Evolutionary conservation across 1,140 invertebrate genomes (phyloP), one percentile per base, ranked within the genome.

Genomic region (Brachionus sp.): DNA sequence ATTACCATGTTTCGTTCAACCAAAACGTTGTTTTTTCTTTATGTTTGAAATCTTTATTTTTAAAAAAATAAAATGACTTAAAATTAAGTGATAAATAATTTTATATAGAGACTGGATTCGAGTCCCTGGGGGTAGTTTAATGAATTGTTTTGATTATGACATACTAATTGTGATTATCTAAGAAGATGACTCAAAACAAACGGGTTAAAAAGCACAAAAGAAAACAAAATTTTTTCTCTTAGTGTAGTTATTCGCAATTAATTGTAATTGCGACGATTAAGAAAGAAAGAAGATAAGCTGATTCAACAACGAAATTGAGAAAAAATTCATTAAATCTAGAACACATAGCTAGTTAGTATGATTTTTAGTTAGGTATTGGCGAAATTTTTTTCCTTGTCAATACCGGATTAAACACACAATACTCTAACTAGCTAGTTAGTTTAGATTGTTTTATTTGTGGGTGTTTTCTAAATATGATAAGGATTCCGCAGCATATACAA

Each of bases 171-270:
- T 39, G 35, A 39, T 70, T 70, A 70, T 70, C 66, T 70, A 70
- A 70, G 13, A 39, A 70, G 66, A 70, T 70, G 37, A 39, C 16
- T 19, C 16, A 70, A 35, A 35, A 33, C 10, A 66, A 66, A 66
- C 64, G 64, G 64, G 64, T 37, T 66, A 70, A 70, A 70, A 70
- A 70, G 29, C 66, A 70, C 66, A 70, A 44, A 70, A 70, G 33
- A 70, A 70, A 70, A 70, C 66, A 70, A 70, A 70, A 70, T 70
- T 70, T 70, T 70, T 70, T 70, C 35, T 70, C 66, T 37, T 39
- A 70, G 66, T 70, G 66, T 70, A 70, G 66, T 70, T 70, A 70
- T 70, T 70, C 66, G 66, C 35, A 70, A 70, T 70, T 70, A 70
- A 70, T 70, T 70, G 66, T 70, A 70, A 70, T 37, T 66, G 33